Base-by-base conservation (phyloP, 1,140 invertebrate species). In the Atta cephalotes region DNA sequence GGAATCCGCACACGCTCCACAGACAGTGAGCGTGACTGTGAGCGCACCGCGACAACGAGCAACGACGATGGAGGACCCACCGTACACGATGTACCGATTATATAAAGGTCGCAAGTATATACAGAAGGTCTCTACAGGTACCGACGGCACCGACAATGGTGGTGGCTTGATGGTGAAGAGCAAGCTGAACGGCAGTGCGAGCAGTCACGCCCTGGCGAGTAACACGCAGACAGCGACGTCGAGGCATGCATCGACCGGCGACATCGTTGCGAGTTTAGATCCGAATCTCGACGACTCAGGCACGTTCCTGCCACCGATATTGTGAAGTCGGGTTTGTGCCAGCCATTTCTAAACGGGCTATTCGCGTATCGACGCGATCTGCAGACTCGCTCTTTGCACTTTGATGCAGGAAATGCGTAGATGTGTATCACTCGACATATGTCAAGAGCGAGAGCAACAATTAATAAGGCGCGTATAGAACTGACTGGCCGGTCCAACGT, bases 261-360 rank as follows among this genome's bases (percentile, higher is more conserved):
- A 95, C 82, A 95, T 95, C 78, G 94, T 95, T 85, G 93, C 94
- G 72, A 95, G 94, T 77, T 92, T 96, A 80, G 96, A 97, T 91
- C 95, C 95, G 53, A 96, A 96, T 92, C 95, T 96, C 78, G 96
- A 97, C 90, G 96, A 97, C 92, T 97, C 96, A 28, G 96, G 96
- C 71, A 97, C 96, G 28, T 97, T 97, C 92, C 93, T 97, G 84
- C 96, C 96, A 63, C 96, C 96, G 76, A 97, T 97, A 88, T 94
- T 95, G 91, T 95, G 95, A 95, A 95, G 92, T 90, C 93, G 93
- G 89, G 90, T 94, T 72, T 94, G 93, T 90, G 94, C 93, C 91
- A 95, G 94, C 92, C 93, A 95, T 91, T 95, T 95, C 87, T 95
- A 94, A 93, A 91, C 77, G 80, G 35, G 79, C 62, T 77, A 51